These are phyloP conservation scores for Mustela lutreola DNA, from an alignment of 2,113 vertebrate species.

Conservation along the genomic window DNA sequence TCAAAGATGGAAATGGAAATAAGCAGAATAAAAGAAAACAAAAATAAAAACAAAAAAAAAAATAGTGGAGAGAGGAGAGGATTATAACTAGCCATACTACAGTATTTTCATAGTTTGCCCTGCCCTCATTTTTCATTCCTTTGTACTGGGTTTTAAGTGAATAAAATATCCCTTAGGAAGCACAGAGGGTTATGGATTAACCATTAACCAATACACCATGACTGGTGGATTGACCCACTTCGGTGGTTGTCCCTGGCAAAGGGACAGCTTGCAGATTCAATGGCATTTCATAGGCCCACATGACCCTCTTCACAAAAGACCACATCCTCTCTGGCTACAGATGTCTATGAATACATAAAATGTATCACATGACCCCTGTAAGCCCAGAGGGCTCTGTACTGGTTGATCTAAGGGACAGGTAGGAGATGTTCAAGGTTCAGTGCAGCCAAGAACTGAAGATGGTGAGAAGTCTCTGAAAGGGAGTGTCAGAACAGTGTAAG, in stretches of 20 bases:
- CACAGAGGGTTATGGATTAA: slow-evolving; percentile 73
- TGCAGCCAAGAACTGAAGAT: not conserved
- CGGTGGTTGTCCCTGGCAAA: slow-evolving; percentile 42
- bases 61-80: not conserved
- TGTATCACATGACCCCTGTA: not conserved
- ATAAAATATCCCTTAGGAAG: slow-evolving; percentile 40
- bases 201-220: slow-evolving; percentile 74
- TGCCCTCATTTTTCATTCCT: not conserved
- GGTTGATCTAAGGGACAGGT: not conserved
- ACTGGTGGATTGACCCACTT: slow-evolving; percentile 81
- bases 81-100: not conserved
- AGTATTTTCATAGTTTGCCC: not conserved
- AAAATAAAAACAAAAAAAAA: not conserved
- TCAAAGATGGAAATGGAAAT: not conserved
- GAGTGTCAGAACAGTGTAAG: not conserved
- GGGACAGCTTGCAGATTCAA: not conserved
- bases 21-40: not conserved
- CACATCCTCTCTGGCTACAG: not conserved
- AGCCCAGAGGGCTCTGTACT: not conserved
- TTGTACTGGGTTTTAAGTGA: not conserved
- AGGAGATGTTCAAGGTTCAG: not conserved
- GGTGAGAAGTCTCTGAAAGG: not conserved
- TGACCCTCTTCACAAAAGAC: not conserved
- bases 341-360: not conserved
- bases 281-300: not conserved